phyloP scores from a whole-genome alignment of 2,888 invertebrate species.

The Agrenia bidenticulata region DNA sequence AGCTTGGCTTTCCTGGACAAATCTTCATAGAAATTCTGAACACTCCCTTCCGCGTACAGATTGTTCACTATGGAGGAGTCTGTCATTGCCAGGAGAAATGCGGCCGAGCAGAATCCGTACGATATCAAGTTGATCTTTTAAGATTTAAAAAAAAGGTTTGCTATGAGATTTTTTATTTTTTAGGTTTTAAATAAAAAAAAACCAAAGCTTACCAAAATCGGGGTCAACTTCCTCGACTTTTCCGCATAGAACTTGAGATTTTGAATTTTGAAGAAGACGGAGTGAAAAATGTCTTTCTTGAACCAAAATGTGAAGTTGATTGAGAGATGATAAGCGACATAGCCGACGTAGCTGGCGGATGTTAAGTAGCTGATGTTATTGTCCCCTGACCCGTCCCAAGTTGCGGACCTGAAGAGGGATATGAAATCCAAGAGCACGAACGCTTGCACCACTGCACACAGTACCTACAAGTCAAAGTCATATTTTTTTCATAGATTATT shows the following conservation, averaged over 20 bases:
- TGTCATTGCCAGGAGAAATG: conserved; percentile 32
- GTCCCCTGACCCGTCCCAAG: conserved; percentile 10
- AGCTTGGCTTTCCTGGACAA: conserved; percentile 25
- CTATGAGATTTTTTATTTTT: neutral
- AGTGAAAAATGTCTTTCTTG: conserved; percentile 27
- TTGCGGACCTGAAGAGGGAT: conserved; percentile 28
- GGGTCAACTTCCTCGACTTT: conserved; percentile 7
- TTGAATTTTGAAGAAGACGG: conserved; percentile 34
- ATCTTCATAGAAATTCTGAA: conserved; percentile 24
- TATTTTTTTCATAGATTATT: too few relatives aligned
- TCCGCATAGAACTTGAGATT: conserved; percentile 34
- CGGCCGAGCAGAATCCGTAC: conserved; percentile 15
- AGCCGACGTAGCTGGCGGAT: conserved; percentile 27
- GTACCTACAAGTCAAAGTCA: conserved; percentile 17
- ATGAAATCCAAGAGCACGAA: conserved; percentile 32
- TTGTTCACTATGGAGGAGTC: conserved; percentile 33
- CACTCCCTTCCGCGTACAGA: conserved; percentile 24
- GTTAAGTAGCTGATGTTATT: conserved; percentile 33
- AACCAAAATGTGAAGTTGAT: conserved; percentile 37
- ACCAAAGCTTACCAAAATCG: conserved; percentile 17
- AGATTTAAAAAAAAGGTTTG: neutral
- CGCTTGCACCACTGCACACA: conserved; percentile 32
- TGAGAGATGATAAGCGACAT: conserved; percentile 33
- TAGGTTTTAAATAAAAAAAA: conserved; percentile 6
- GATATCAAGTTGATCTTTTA: conserved; percentile 31